Percentiles rank a stretch among this genome's conserved stretches.
Evolutionary conservation across 2,888 invertebrate genomes (phyloP).

Genomic region (Xestia rhomboidea): DNA sequence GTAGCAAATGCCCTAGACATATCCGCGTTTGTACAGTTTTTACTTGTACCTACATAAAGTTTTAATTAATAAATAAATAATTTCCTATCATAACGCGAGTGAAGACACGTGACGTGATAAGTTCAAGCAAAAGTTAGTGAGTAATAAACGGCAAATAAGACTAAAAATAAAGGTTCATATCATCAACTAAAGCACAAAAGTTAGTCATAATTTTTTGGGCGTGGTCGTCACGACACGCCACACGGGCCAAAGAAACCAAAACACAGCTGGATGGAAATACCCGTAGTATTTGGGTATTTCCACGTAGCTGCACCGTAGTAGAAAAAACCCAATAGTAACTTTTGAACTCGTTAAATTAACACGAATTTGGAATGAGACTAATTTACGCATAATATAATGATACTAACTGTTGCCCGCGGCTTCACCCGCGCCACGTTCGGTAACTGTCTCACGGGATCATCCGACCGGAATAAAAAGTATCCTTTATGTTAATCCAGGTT

Average conservation of each 20-base stretch:
- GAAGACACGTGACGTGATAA: background rate
- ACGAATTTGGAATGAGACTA: too few species aligned
- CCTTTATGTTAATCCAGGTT: too few species aligned
- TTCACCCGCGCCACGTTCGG: too few species aligned
- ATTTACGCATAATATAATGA: too few species aligned
- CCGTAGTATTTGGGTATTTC: too few species aligned
- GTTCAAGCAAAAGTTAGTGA: background rate
- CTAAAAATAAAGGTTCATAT: background rate
- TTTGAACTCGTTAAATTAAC: background rate
- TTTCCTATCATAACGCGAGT: background rate
- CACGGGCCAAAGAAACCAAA: background rate
- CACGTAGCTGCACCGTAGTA: conserved; percentile 23
- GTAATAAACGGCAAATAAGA: background rate
- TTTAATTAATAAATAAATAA: too few species aligned
- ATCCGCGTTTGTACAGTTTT: too few species aligned
- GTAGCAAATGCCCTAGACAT: too few species aligned
- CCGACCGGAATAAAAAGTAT: too few species aligned
- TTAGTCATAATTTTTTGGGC: background rate
- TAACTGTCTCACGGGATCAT: too few species aligned
- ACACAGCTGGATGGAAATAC: conserved; percentile 3
- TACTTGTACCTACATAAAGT: too few species aligned
- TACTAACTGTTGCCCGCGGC: too few species aligned
- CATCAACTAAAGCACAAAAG: background rate
- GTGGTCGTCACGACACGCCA: background rate
- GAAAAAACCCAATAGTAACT: conserved; percentile 2